Evolutionary conservation across 2,888 invertebrate species (phyloP), one percentile per base, ranked within the genome.

Genomic region (Selenia dentaria): DNA sequence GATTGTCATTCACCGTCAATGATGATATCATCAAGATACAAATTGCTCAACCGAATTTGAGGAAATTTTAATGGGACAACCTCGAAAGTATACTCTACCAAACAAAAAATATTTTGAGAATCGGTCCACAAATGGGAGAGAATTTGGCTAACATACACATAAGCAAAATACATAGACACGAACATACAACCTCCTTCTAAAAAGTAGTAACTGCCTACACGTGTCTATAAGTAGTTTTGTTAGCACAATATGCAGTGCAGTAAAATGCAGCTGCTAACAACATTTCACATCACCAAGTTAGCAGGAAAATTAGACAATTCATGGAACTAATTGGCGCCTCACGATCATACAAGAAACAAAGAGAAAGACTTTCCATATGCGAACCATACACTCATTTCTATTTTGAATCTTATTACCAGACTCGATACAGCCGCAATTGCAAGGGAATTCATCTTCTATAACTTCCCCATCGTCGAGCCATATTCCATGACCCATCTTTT

Each of bases 321-420:
- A 54, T 40, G 40, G 31, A 34, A 45, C 33, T 55, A 52, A 55
- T 55, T 49, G 51, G 18, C 37, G 24, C 27, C 26, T 47, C 49
- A 55, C 49, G 49, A 29, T 22, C 18, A 22, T 10, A 28, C 28
- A 20, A 40, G 33, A 25, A 40, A 45, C 18, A 28, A 37, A 28
- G 27, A 32, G 16, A 28, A 28, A 27, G n/a, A 24, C 26, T 9
- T 2, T n/a, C n/a, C 27, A 6, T 12, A 25, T 16, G 22, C 12
- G n/a, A 32, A 20, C 12, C 11, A 37, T 12, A 22, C 1, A 0
- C n/a, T n/a, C n/a, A n/a, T 12, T 10, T 3, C 26, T 9, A 26
- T 9, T 33, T 27, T 3, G 16, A 12, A 16, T 16, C 16, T 9
- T 34, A 38, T 16, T 8, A 11, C 26, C n/a, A 11, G n/a, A 3